Conservation (phyloP, 2,888 invertebrate species). For the Teleiodes luculella region DNA sequence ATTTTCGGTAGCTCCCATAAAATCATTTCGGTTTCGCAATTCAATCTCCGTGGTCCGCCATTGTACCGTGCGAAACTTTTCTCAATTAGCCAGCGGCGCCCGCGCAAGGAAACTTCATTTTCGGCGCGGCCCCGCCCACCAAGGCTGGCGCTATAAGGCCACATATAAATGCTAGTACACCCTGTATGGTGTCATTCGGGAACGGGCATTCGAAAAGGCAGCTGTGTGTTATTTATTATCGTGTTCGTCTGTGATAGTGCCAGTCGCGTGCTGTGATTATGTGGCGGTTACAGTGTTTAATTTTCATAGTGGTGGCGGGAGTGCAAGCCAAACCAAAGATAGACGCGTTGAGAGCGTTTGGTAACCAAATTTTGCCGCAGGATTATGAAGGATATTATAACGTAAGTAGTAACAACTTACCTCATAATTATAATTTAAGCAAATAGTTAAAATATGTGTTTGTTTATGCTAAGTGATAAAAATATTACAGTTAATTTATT, state of each 20-base stretch:
- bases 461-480: too few species aligned
- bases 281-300: constrained; percentile 49
- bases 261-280: constrained; percentile 28
- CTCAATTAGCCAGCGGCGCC: constrained; percentile 49
- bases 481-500: too few species aligned
- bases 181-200: constrained; percentile 61
- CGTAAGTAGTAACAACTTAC: too few species aligned
- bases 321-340: constrained; percentile 48
- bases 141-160: constrained; percentile 70
- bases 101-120: constrained; percentile 65
- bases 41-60: constrained; percentile 48
- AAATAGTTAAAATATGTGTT: too few species aligned
- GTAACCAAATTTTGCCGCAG: constrained; percentile 61
- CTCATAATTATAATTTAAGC: too few species aligned
- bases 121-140: constrained; percentile 49
- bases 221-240: constrained; percentile 40
- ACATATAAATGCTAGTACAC: constrained; percentile 71
- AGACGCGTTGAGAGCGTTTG: constrained; percentile 40
- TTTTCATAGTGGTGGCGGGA: constrained; percentile 44
- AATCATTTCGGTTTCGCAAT: constrained; percentile 42
- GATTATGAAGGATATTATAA: constrained; percentile 76
- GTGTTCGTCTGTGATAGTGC: constrained; percentile 12
- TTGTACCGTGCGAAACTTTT: constrained; percentile 71
- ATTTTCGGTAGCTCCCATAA: constrained; percentile 30
- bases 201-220: constrained; percentile 39